Evolutionary conservation across 2,888 invertebrate genomes (phyloP).

Genomic region (Agrotis segetum): DNA sequence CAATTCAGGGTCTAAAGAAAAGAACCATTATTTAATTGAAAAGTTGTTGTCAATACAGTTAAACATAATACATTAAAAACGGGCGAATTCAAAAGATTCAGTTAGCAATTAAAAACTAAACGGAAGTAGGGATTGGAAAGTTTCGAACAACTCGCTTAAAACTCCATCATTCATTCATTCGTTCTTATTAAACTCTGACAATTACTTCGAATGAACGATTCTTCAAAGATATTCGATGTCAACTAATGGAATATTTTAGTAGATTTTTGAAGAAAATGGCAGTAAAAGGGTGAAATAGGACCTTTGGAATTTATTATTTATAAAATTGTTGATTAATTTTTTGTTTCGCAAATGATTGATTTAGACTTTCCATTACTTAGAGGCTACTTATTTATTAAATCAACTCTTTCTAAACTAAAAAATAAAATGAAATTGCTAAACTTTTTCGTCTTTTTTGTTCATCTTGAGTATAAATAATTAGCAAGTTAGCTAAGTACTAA

Average conservation of each 20-base stretch:
- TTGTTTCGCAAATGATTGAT: neutral
- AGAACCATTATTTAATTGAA: slow-evolving; percentile 22
- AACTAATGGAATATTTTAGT: slow-evolving; percentile 61
- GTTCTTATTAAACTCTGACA: slow-evolving; percentile 64
- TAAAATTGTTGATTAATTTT: slow-evolving; percentile 1
- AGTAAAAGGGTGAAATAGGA: slow-evolving; percentile 34
- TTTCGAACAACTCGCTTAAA: slow-evolving; percentile 65
- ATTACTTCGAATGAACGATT: slow-evolving; percentile 56
- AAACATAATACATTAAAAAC: slow-evolving; percentile 51
- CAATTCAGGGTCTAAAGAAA: slow-evolving; percentile 21
- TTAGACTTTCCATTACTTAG: neutral
- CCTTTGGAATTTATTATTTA: slow-evolving; percentile 24
- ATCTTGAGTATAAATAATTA: neutral
- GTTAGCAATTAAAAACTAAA: slow-evolving; percentile 64
- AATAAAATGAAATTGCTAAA: neutral
- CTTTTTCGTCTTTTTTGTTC: no score
- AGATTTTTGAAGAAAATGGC: slow-evolving; percentile 23
- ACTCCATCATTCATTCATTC: slow-evolving; percentile 68
- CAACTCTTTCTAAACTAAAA: neutral
- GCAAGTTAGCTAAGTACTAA: neutral
- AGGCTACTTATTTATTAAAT: neutral
- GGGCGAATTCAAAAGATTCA: slow-evolving; percentile 58
- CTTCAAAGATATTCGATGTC: slow-evolving; percentile 52
- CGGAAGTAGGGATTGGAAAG: slow-evolving; percentile 56
- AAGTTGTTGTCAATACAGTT: slow-evolving; percentile 50